These are phyloP conservation scores for Plemyria rubiginata DNA, from an alignment of 2,888 invertebrate species.

Conservation along the genomic window DNA sequence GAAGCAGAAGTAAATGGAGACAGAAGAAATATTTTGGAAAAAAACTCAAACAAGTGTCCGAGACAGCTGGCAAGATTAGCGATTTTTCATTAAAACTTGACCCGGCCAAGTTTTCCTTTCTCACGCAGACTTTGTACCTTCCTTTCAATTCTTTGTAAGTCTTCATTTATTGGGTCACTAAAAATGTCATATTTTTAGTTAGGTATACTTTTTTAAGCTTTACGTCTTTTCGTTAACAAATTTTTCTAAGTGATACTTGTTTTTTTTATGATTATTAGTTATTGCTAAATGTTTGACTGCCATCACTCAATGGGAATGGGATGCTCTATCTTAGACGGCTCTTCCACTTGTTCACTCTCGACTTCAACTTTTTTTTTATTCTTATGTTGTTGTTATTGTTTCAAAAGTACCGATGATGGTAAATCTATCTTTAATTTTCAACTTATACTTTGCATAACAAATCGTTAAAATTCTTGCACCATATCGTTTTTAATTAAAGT, in stretches of 20 bases:
- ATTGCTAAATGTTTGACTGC: too few relatives aligned
- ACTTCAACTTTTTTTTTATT: too few relatives aligned
- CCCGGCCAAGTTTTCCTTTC: constrained; percentile 46
- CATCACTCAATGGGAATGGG: too few relatives aligned
- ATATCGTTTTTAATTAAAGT: too few relatives aligned
- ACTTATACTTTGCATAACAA: too few relatives aligned
- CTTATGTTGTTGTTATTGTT: too few relatives aligned
- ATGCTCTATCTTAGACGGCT: too few relatives aligned
- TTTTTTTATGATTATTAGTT: too few relatives aligned
- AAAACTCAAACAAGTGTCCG: constrained; percentile 51
- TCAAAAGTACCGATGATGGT: too few relatives aligned
- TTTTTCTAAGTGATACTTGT: constrained; percentile 3
- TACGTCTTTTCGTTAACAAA: constrained; percentile 10
- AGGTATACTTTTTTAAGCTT: constrained; percentile 15
- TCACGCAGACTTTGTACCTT: constrained; percentile 42
- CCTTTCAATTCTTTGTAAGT: constrained; percentile 30
- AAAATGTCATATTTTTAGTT: constrained; percentile 18
- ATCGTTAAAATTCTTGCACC: too few relatives aligned
- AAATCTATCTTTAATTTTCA: too few relatives aligned
- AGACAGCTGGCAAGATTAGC: constrained; percentile 55
- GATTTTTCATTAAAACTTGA: constrained; percentile 63
- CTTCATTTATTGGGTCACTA: constrained; percentile 37
- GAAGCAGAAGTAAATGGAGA: constrained; percentile 25
- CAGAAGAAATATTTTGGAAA: constrained; percentile 38
- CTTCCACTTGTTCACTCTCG: too few relatives aligned